Conservation (phyloP, 1,140 invertebrate species). For the Drosophila ogumai region DNA sequence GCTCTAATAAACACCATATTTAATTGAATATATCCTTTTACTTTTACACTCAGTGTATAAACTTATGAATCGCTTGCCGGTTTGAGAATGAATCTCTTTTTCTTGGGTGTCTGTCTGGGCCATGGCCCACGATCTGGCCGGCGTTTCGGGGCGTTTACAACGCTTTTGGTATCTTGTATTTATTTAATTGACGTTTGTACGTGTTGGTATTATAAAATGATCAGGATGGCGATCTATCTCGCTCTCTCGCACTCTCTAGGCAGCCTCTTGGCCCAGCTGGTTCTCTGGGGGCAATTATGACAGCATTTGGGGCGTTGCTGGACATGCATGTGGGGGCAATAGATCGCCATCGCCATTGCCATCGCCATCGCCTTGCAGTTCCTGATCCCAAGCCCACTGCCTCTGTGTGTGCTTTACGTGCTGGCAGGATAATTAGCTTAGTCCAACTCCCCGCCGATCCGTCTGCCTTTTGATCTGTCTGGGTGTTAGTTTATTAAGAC, state of each 20-base stretch:
- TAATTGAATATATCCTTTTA: no score
- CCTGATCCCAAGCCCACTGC: constrained; percentile 9
- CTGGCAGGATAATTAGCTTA: constrained; percentile 75
- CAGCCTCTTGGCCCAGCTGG: constrained; percentile 11
- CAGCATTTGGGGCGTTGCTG: constrained; percentile 76
- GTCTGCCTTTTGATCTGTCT: constrained; percentile 45
- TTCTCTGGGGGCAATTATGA: constrained; percentile 69
- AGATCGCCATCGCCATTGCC: constrained; percentile 68
- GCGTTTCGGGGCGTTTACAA: constrained; percentile 78
- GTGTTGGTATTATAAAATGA: constrained; percentile 81
- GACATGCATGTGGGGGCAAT: constrained; percentile 78
- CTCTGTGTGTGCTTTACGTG: constrained; percentile 72
- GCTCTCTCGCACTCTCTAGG: constrained; percentile 4
- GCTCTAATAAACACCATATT: no score
- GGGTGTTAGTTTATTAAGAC: constrained; percentile 80
- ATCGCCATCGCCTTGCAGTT: constrained; percentile 45
- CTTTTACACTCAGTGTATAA: constrained; percentile 21
- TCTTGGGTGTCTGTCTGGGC: constrained; percentile 52
- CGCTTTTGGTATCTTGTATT: constrained; percentile 82
- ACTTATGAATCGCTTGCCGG: constrained; percentile 69
- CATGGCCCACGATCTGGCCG: constrained; percentile 42
- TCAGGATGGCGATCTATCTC: constrained; percentile 26
- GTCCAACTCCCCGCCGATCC: constrained; percentile 5
- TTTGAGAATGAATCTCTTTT: constrained; percentile 75
- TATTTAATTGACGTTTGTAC: constrained; percentile 82